Evolutionary conservation across 2,888 invertebrate genomes (phyloP), one percentile per base, ranked within the genome.

Genomic region (Dascillus cervinus): DNA sequence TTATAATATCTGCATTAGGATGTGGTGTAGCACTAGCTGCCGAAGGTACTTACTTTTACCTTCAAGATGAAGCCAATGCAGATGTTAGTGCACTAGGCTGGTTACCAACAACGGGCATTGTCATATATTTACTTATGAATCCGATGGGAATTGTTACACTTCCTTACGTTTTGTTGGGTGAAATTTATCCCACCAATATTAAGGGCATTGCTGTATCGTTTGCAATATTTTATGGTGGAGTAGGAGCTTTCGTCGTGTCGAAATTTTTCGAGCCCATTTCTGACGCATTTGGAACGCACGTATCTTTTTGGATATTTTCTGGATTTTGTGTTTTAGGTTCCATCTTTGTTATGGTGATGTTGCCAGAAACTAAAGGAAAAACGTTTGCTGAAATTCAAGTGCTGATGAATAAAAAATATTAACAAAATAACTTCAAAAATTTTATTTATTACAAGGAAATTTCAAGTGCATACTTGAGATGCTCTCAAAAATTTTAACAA

Each of bases 291-390:
- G 78, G 77, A 0, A 71, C 75, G 38, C 71, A 73, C 42, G 65
- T 72, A 1, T 71, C 73, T 3, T 78, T 77, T 43, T 72, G 71
- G 64, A 67, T 71, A 37, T 79, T 75, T 41, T 71, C 72, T 0
- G 36, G 55, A 4, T 62, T 72, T 3, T 73, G 73, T n/a, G 71
- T 72, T 43, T 34, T 67, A 1, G 77, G 78, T 0, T 57, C 75
- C 3, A 46, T 68, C 9, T 78, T 76, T 44, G 69, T 75, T 19
- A 64, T 66, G 37, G 66, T 70, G 26, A 59, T 65, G 34, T 73
- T 77, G 2, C 78, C 78, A 1, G 78, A 79, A 54, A 78, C 78
- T 1, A 77, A 71, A 49, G 74, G 73, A 0, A 77, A 75, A 46
- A 73, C 75, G 0, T 58, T 79, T 37, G 66, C 72, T 40, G 72